Conservation (phyloP, 2,888 invertebrate genomes). For the Coremacera marginata region DNA sequence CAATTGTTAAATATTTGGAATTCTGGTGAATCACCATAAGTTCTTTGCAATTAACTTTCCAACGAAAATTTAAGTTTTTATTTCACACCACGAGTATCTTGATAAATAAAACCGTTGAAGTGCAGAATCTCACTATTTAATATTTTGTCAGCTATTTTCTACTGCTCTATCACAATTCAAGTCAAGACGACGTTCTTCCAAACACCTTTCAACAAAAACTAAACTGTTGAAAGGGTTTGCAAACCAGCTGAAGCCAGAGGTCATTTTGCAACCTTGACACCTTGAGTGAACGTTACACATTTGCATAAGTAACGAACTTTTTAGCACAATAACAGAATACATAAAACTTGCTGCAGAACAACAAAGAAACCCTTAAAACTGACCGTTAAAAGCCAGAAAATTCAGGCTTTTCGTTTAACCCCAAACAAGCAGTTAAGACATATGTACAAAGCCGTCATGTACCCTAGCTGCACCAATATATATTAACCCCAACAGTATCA, state of each 20-base stretch:
- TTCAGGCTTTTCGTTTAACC: neutral
- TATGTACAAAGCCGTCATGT: neutral
- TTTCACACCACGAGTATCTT: neutral
- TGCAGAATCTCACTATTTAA: neutral
- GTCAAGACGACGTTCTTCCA: neutral
- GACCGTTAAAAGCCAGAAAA: conserved; percentile 49
- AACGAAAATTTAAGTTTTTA: neutral
- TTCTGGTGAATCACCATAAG: too few species aligned
- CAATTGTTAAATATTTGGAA: too few species aligned
- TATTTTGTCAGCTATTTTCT: neutral
- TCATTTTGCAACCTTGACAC: conserved; percentile 21
- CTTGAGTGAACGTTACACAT: conserved; percentile 21
- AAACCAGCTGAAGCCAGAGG: conserved; percentile 3
- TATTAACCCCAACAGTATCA: neutral
- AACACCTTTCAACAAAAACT: conserved; percentile 15
- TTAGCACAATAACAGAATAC: neutral
- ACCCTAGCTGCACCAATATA: neutral
- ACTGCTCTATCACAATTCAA: too few species aligned
- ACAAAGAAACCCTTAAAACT: conserved; percentile 10
- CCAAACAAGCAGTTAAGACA: neutral
- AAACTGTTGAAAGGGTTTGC: neutral
- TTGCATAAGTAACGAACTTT: conserved; percentile 48
- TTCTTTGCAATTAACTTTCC: neutral
- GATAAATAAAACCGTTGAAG: too few species aligned
- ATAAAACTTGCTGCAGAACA: neutral